phyloP scores from a whole-genome alignment of 2,113 vertebrate species.

The Himantopus leucocephalus region DNA sequence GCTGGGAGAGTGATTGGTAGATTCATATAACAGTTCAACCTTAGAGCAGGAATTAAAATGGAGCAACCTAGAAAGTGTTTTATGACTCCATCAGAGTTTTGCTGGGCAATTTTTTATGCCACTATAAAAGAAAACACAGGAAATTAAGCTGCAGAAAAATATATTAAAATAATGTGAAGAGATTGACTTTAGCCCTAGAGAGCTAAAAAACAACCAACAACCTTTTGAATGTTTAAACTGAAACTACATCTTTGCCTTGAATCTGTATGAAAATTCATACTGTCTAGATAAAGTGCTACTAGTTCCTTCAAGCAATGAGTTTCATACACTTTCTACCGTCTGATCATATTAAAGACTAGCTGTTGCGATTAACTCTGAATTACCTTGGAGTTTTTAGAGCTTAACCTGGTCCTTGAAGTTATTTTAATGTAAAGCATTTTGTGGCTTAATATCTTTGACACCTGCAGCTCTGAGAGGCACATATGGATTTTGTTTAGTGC shows the following conservation, averaged over 20 bases:
- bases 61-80: constrained; percentile 45
- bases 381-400: constrained; percentile 27
- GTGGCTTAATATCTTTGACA: constrained; percentile 60
- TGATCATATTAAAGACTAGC: constrained; percentile 11
- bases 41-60: constrained; percentile 17
- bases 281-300: constrained; percentile 21
- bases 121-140: constrained; percentile 65
- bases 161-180: constrained; percentile 44
- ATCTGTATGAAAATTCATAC: background rate
- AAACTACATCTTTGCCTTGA: constrained; percentile 2
- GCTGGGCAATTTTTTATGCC: constrained; percentile 29
- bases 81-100: constrained; percentile 31
- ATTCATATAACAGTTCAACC: background rate
- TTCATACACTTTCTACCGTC: background rate
- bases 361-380: constrained; percentile 39
- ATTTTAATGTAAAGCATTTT: constrained; percentile 50
- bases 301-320: constrained; percentile 38
- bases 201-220: background rate
- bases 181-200: constrained; percentile 12
- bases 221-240: background rate
- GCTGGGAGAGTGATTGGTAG: background rate
- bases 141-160: constrained; percentile 63
- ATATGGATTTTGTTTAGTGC: constrained; percentile 56
- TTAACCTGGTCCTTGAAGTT: constrained; percentile 57
- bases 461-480: constrained; percentile 43